These are phyloP conservation scores for Dicerorhinus sumatrensis DNA, from an alignment of 2,113 vertebrate genomes.

Conservation along the genomic window DNA sequence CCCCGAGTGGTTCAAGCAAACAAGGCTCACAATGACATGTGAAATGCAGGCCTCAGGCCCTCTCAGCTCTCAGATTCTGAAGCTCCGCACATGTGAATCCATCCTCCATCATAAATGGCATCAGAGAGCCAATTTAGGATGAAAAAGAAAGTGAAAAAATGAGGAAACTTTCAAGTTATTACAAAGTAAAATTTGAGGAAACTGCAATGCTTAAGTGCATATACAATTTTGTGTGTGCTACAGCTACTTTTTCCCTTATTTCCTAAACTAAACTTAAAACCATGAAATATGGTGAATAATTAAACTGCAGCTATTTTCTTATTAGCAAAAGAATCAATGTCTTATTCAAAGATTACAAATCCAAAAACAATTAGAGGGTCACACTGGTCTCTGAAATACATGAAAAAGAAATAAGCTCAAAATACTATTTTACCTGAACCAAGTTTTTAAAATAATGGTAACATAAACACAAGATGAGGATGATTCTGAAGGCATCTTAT, in stretches of 20 bases:
- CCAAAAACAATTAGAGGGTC: not conserved
- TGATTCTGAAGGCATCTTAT: not conserved
- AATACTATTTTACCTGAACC: not conserved
- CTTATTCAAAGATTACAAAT: constrained; percentile 13
- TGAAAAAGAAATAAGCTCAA: constrained; percentile 14
- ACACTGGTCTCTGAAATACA: not conserved
- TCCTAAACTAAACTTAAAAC: constrained; percentile 12
- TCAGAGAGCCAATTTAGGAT: not conserved
- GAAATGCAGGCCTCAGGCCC: not conserved
- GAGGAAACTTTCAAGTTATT: not conserved
- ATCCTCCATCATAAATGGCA: not conserved
- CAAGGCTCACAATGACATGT: not conserved
- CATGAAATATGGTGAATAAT: not conserved
- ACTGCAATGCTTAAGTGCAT: not conserved
- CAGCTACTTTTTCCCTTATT: not conserved
- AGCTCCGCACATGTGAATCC: not conserved
- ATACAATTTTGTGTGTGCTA: not conserved
- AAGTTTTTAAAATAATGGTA: not conserved
- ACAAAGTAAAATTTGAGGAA: not conserved
- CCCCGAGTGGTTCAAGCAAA: not conserved
- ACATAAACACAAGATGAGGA: not conserved
- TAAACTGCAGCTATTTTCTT: not conserved
- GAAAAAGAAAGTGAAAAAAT: not conserved
- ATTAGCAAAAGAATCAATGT: not conserved
- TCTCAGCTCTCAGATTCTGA: not conserved